These are phyloP conservation scores for Nettapus auritus DNA, from an alignment of 2,113 vertebrate species.

Conservation along the genomic window DNA sequence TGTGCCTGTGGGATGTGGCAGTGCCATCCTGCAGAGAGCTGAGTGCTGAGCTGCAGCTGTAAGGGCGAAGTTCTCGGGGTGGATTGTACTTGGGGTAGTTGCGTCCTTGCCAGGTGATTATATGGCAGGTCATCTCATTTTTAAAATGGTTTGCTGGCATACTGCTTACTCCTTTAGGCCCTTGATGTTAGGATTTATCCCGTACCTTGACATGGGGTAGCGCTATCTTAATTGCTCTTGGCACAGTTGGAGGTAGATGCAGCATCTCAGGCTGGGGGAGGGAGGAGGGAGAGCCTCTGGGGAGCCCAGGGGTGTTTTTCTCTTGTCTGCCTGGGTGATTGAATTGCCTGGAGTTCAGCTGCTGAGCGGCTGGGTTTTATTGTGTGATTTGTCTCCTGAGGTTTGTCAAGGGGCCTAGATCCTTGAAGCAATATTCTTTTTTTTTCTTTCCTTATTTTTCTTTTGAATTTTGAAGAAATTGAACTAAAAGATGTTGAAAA, in stretches of 20 bases:
- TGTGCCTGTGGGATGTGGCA: not conserved
- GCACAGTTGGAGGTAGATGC: not conserved
- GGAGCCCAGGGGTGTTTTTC: not conserved
- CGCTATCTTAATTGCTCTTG: slow-evolving; percentile 11
- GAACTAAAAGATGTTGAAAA: not conserved
- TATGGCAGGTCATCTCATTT: fast-evolving
- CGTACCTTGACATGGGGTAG: not conserved
- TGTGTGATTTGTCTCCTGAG: slow-evolving; percentile 25
- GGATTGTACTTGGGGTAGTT: not conserved
- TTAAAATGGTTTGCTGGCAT: not conserved
- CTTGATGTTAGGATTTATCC: not conserved
- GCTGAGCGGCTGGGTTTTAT: not conserved
- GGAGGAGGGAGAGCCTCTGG: not conserved
- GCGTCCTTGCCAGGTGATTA: not conserved
- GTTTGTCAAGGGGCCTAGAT: not conserved
- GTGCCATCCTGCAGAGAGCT: not conserved
- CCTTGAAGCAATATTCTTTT: not conserved
- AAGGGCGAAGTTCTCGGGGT: not conserved
- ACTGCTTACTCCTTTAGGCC: not conserved
- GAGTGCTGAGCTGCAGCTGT: fast-evolving
- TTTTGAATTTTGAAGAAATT: not conserved
- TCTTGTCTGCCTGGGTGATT: slow-evolving; percentile 37
- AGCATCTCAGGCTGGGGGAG: not conserved
- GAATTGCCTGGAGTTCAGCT: slow-evolving; percentile 35
- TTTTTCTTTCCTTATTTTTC: not conserved